Conservation (phyloP, 2,797 vertebrate species). For the Falco rusticolus region DNA sequence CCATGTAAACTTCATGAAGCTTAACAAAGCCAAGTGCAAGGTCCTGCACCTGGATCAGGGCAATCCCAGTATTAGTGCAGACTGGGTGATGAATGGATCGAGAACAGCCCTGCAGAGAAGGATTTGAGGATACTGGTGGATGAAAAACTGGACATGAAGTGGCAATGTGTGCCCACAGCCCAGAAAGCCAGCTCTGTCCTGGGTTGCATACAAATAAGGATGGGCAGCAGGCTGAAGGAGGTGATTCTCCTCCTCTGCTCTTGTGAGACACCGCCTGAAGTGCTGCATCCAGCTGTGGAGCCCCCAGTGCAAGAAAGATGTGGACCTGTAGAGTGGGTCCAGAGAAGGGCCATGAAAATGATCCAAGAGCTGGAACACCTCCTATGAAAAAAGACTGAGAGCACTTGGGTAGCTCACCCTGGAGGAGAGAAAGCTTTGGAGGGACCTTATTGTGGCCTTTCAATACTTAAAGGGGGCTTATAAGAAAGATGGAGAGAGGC, state of each 20-base stretch:
- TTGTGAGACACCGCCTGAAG: not conserved
- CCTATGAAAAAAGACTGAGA: not conserved
- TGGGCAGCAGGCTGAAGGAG: not conserved
- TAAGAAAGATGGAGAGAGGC: not conserved
- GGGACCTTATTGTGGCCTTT: not conserved
- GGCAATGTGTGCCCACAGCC: not conserved
- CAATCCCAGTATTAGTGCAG: too few relatives aligned
- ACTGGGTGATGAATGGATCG: too few relatives aligned
- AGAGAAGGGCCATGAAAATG: not conserved
- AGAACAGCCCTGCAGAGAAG: too few relatives aligned
- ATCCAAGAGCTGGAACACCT: not conserved
- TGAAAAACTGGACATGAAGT: too few relatives aligned
- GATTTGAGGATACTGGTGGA: too few relatives aligned
- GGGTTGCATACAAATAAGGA: rapidly evolving
- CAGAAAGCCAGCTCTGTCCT: rapidly evolving
- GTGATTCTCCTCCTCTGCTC: not conserved
- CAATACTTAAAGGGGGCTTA: not conserved
- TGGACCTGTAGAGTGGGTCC: not conserved
- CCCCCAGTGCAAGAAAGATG: not conserved
- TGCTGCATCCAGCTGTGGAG: not conserved
- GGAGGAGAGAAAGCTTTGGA: not conserved
- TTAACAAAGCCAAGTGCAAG: not conserved
- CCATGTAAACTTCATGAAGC: not conserved
- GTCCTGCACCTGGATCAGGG: not conserved
- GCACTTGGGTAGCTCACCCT: not conserved